Percentiles rank a stretch among this genome's conserved stretches.
phyloP scores from a whole-genome alignment of 2,888 invertebrate species.

The Hypercompe scribonia region DNA sequence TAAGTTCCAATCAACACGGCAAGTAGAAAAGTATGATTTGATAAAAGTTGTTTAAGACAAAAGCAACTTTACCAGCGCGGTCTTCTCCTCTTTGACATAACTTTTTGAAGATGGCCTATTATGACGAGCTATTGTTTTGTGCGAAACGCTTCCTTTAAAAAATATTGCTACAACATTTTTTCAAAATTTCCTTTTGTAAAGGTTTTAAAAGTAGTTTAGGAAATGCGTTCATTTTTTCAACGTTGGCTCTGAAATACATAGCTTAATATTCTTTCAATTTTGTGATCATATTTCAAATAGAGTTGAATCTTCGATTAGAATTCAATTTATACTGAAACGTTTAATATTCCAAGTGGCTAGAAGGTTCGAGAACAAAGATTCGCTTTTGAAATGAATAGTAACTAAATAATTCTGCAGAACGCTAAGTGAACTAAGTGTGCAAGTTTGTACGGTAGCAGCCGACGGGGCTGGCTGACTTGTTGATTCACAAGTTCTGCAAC shows the following conservation, averaged over 20 bases:
- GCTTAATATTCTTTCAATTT: conserved; percentile 27
- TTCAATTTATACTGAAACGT: conserved; percentile 22
- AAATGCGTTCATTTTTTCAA: conserved; percentile 51
- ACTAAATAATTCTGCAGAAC: conserved; percentile 29
- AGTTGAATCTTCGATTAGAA: conserved; percentile 13
- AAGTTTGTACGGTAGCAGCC: conserved; percentile 29
- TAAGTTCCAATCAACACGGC: conserved; percentile 69
- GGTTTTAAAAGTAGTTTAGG: conserved; percentile 60
- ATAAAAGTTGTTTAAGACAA: conserved; percentile 72
- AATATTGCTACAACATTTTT: conserved; percentile 70
- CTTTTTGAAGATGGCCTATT: conserved; percentile 68
- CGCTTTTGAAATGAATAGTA: conserved; percentile 31
- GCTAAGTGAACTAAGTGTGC: conserved; percentile 34
- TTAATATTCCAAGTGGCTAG: conserved; percentile 10
- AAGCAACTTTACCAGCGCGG: conserved; percentile 63
- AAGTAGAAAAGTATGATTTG: conserved; percentile 75
- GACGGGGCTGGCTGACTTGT: conserved; percentile 52
- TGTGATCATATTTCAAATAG: conserved; percentile 24
- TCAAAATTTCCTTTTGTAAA: conserved; percentile 61
- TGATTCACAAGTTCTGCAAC: conserved; percentile 56
- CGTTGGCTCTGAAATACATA: conserved; percentile 17
- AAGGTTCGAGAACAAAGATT: conserved; percentile 23
- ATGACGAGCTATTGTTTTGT: conserved; percentile 75
- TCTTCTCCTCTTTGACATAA: conserved; percentile 64
- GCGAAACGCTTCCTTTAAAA: conserved; percentile 65